These are phyloP conservation scores for Galeruca laticollis DNA, from an alignment of 2,888 invertebrate species.

Conservation along the genomic window DNA sequence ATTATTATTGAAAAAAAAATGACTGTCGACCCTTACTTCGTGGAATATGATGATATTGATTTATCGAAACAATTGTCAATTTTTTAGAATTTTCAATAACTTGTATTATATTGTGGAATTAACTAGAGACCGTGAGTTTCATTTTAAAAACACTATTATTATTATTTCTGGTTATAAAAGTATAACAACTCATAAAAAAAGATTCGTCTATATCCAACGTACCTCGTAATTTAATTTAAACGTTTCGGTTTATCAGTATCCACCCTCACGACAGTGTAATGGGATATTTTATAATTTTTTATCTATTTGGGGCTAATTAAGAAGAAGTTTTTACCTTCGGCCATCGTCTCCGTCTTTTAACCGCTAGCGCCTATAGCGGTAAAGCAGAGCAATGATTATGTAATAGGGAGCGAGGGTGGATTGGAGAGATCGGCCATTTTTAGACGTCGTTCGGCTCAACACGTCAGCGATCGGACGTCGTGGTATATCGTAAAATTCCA, in stretches of 20 bases:
- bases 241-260: neutral
- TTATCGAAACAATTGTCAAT: no score
- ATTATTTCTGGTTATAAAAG: no score
- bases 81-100: no score
- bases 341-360: conserved; percentile 8
- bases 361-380: conserved; percentile 31
- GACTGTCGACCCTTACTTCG: no score
- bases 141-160: no score
- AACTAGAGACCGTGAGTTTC: no score
- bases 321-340: neutral
- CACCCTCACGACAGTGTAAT: neutral
- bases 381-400: conserved; percentile 40
- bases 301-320: neutral
- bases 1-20: no score
- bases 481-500: conserved; percentile 48
- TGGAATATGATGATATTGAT: no score
- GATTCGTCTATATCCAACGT: no score
- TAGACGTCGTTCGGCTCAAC: conserved; percentile 49
- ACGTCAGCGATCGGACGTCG: conserved; percentile 50
- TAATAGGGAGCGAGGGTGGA: conserved; percentile 54
- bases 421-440: conserved; percentile 54
- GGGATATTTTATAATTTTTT: neutral
- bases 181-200: no score
- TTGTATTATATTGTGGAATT: no score
- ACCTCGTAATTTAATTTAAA: neutral